Evolutionary conservation across 2,797 vertebrate species (phyloP), one percentile per base, ranked within the genome.

Genomic region (Avahi laniger): DNA sequence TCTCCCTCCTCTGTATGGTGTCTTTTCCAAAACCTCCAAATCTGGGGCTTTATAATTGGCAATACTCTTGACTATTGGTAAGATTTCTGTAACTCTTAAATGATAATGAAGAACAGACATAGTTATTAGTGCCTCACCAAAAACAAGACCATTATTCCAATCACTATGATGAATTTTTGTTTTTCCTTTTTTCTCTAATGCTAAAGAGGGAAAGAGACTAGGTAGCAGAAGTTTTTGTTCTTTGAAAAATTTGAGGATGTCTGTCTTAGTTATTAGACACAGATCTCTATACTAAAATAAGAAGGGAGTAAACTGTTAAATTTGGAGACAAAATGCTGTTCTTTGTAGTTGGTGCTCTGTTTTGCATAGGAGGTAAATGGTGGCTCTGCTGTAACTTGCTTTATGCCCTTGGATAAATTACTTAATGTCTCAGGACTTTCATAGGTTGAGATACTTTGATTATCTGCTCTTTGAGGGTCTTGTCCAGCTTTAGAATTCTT

Each of bases 231-330:
- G 7, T 72, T 50, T 81, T 89, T 69, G 50, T 85, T 93, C n/a
- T 94, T 91, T 82, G 52, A 76, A 86, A 82, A 78, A 26, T 41
- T 89, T 93, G 33, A 84, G 48, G 73, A 28, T 81, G 4, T 91
- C 33, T 81, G 6, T 92, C 18, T 76, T 90, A 63, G 24, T 82
- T 81, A 61, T 83, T 93, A 82, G n/a, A 57, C 15, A 79, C 22
- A 72, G 26, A 50, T 22, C 82, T 70, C 69, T 81, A 7, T 46
- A 28, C 41, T 67, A 10, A 95, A 69, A 17, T 0, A 14, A 41
- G 41, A 80, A 73, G 83, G 50, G 17, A n/a, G 24, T 69, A 59
- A 83, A 24, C 28, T 10, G 9, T 80, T 89, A 73, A 67, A 48
- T 72, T 54, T 70, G 76, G 35, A 96, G 43, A 54, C 48, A 72